Base-by-base conservation (phyloP, 2,888 invertebrate genomes). In the Leptinotarsa peninsularis region DNA sequence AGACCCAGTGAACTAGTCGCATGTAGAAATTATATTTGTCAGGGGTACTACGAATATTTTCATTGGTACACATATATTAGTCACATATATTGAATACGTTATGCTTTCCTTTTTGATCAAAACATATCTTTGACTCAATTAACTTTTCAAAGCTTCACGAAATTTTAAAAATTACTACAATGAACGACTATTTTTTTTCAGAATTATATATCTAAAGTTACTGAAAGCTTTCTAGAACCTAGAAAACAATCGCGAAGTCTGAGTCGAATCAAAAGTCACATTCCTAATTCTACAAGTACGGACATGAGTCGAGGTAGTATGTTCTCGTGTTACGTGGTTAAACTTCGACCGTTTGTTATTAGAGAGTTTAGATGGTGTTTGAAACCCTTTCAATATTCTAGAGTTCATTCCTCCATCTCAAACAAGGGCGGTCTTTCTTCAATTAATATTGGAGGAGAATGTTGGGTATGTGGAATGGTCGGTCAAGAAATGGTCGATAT, bases 291-390 rank as follows among this genome's bases (percentile, higher is more conserved):
- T 27, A 21, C 60, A 13, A 43, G 17, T 43, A 63, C 4, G 17
- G n/a, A 63, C 63, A 63, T 27, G 43, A 43, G 3, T 17, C 63
- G 43, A 3, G 17, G n/a, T 63, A 63, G 63, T 63, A 63, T 33
- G 27, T 63, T 15, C 21, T 63, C 63, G 63, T 63, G 63, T 63
- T 63, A 17, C 33, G 63, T n/a, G 63, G 63, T 63, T 17, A 43
- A 63, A 63, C 63, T 63, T 13, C 33, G 63, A 63, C 63, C 63
- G 17, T 33, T 43, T 43, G 43, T 43, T 63, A 33, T 63, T 33
- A 10, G 43, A 2, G 58, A 21, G 58, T 58, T 58, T 13, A 13
- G 63, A 7, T 17, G 63, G 27, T 33, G 63, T 43, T 63, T 63
- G 10, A 43, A 33, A 63, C 63, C 63, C 43, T 63, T 63, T 43